These are phyloP conservation scores for Odontomachus brunneus DNA, from an alignment of 1,140 invertebrate species.

Conservation along the genomic window DNA sequence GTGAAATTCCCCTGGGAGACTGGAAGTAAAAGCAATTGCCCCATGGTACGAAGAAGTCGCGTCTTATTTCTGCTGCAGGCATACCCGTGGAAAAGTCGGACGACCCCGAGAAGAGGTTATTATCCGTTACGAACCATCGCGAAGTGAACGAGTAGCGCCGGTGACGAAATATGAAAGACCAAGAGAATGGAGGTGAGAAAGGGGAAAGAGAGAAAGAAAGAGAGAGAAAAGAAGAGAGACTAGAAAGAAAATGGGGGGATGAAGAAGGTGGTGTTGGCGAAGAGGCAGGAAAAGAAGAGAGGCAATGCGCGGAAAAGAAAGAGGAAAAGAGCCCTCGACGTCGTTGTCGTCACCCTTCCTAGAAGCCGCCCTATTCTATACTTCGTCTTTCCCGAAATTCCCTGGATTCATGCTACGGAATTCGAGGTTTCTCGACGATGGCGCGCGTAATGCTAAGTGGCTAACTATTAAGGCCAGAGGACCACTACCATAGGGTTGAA, in stretches of 20 bases:
- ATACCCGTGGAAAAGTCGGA: conserved; percentile 40
- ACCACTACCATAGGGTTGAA: neutral
- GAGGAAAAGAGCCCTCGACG: conserved; percentile 15
- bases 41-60: conserved; percentile 50
- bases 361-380: conserved; percentile 42
- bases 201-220: too few relatives aligned
- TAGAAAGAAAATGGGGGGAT: neutral
- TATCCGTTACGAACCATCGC: conserved; percentile 58
- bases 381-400: conserved; percentile 46
- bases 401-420: conserved; percentile 21
- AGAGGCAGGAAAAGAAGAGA: conserved; percentile 4
- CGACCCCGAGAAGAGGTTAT: conserved; percentile 64
- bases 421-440: conserved; percentile 18
- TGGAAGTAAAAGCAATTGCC: conserved; percentile 70
- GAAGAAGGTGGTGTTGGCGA: neutral
- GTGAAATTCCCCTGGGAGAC: conserved; percentile 44
- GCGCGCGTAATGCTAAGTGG: conserved; percentile 41
- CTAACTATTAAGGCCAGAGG: conserved; percentile 9
- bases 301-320: neutral
- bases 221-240: too few relatives aligned
- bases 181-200: neutral
- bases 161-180: conserved; percentile 47
- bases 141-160: conserved; percentile 35
- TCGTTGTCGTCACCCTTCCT: conserved; percentile 28
- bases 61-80: conserved; percentile 64